Percentiles rank a stretch among this genome's conserved stretches.
phyloP scores from a whole-genome alignment of 1,140 invertebrate genomes.

The Penaeus indicus region DNA sequence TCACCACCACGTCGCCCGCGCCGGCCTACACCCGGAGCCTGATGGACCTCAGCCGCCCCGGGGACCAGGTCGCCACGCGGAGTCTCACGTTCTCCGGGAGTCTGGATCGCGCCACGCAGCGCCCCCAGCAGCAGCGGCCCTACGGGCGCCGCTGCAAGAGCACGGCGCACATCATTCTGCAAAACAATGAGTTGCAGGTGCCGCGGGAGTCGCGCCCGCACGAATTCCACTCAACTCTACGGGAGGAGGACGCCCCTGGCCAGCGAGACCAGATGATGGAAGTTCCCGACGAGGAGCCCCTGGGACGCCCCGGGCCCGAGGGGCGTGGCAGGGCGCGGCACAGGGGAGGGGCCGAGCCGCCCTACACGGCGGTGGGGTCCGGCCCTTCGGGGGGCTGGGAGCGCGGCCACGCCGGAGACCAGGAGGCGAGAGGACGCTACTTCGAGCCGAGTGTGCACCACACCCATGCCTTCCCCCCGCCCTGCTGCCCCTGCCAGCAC shows the following conservation, averaged over 20 bases:
- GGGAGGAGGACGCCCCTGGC: not conserved
- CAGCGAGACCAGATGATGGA: not conserved
- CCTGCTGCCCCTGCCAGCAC: constrained; percentile 53
- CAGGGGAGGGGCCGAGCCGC: not conserved
- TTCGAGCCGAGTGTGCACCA: not conserved
- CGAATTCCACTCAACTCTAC: constrained; percentile 54
- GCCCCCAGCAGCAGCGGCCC: constrained; percentile 68
- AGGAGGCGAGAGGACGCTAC: not conserved
- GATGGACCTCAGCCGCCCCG: constrained; percentile 30
- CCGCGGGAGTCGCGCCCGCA: constrained; percentile 43
- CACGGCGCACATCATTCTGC: constrained; percentile 77
- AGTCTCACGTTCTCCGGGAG: constrained; percentile 50
- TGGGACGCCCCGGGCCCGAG: not conserved
- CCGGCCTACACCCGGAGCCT: constrained; percentile 19
- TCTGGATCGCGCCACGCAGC: constrained; percentile 28
- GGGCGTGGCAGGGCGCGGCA: constrained; percentile 37
- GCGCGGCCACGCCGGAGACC: not conserved
- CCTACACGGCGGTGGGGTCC: not conserved
- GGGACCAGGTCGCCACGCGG: constrained; percentile 37
- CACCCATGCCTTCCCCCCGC: not conserved
- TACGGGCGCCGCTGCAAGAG: constrained; percentile 75
- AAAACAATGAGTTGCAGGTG: constrained; percentile 63
- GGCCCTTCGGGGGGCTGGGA: constrained; percentile 1
- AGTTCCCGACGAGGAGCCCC: not conserved
- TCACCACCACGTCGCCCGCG: not conserved